Evolutionary conservation across 2,888 invertebrate genomes (phyloP), one percentile per base, ranked within the genome.

Genomic region (Nymphalis polychloros): DNA sequence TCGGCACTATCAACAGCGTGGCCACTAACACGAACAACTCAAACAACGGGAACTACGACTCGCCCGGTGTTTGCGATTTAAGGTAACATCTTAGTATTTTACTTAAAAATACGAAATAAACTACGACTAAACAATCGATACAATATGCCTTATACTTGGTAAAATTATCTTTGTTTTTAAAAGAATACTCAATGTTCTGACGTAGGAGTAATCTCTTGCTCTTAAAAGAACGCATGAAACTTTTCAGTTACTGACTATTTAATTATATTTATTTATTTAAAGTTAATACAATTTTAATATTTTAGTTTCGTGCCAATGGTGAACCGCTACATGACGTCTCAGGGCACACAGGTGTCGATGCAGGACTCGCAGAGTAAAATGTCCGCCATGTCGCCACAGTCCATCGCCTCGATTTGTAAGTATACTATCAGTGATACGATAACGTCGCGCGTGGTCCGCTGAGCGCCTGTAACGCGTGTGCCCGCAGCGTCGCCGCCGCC

Each of bases 251-350:
- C 23, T 41, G 35, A 8, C n/a, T n/a, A n/a, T n/a, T n/a, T n/a
- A n/a, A 2, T 35, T 41, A 1, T 8, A 10, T 41, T 8, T 10
- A 41, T 10, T 41, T 8, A 41, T 41, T 41, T 10, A 8, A 41
- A 41, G 13, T 13, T 13, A 41, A 31, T 16, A 1, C 3, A n/a
- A n/a, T 13, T 48, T 46, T 68, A 68, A 13, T 71, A 13, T 85
- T 84, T 35, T 83, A 93, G 93, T 76, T 93, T 93, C 76, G 93
- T 91, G 75, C 93, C 93, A 68, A 88, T 93, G 88, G 93, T 92
- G 79, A 92, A 92, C 78, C 91, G 93, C 63, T 93, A 93, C 79
- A 92, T 93, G 92, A 93, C 93, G 67, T 93, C 93, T 3, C 93
- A 93, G 77, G 93, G 93, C 75, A 93, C 93, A 35, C 93, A 93